A percentile compares a stretch with the other conserved stretches of the same genome.
These are phyloP conservation scores for Dreissena rostriformis DNA, from an alignment of 1,140 invertebrate genomes.

Conservation along the genomic window DNA sequence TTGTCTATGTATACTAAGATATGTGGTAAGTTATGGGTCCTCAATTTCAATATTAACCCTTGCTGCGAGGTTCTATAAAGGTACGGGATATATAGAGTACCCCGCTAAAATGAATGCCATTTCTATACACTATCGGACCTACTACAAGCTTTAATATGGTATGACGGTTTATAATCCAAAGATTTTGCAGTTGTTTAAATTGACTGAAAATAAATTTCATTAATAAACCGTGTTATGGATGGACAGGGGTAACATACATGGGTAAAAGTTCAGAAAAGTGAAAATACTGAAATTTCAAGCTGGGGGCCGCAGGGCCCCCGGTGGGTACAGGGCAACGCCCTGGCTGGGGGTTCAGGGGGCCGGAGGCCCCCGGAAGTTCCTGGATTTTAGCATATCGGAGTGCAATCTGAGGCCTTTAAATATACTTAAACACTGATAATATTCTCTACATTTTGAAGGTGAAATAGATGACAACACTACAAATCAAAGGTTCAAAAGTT, in stretches of 20 bases:
- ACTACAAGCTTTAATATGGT: slow-evolving; percentile 6
- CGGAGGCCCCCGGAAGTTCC: too few relatives aligned
- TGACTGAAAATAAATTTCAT: slow-evolving; percentile 7
- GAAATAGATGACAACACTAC: too few relatives aligned
- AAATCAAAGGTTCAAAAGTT: too few relatives aligned
- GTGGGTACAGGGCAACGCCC: too few relatives aligned
- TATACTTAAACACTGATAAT: too few relatives aligned
- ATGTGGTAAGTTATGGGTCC: slow-evolving; percentile 5
- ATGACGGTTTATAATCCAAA: background rate
- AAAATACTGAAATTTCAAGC: too few relatives aligned
- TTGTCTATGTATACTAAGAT: slow-evolving; percentile 7
- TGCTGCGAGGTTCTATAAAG: slow-evolving; percentile 5
- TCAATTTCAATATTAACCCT: slow-evolving; percentile 4
- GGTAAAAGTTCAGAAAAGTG: too few relatives aligned
- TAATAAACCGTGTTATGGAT: slow-evolving; percentile 6
- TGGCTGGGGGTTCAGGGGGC: too few relatives aligned
- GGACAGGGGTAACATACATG: slow-evolving; percentile 3
- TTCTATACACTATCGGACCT: slow-evolving; percentile 5
- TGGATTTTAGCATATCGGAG: too few relatives aligned
- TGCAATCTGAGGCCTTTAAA: too few relatives aligned
- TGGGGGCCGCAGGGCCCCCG: too few relatives aligned
- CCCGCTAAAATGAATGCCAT: slow-evolving; percentile 5
- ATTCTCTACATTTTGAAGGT: too few relatives aligned
- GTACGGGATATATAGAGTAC: slow-evolving; percentile 5
- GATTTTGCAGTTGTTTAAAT: background rate